phyloP scores from a whole-genome alignment of 2,888 invertebrate genomes.

The Pherbina coryleti region DNA sequence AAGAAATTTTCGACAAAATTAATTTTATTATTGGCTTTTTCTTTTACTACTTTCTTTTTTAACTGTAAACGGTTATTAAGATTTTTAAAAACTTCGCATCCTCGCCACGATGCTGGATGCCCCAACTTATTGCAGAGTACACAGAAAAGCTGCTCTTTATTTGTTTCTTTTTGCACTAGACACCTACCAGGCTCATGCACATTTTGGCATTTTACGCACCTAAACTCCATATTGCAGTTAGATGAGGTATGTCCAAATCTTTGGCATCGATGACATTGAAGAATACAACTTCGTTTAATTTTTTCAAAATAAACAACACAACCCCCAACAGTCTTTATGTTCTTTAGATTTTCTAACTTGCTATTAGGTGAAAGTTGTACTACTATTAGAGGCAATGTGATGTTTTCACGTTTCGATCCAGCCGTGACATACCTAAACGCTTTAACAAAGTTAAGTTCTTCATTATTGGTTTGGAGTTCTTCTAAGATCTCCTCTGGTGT shows the following conservation, averaged over 20 bases:
- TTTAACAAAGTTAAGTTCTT: background rate
- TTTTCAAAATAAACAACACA: background rate
- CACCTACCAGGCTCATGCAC: background rate
- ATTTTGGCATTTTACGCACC: constrained; percentile 12
- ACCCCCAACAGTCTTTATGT: background rate
- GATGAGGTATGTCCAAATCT: too few species aligned
- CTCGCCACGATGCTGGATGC: background rate
- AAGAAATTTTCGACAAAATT: background rate
- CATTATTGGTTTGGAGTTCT: too few species aligned
- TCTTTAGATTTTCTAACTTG: background rate
- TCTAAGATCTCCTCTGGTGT: too few species aligned
- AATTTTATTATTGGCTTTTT: constrained; percentile 67
- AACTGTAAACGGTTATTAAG: too few species aligned
- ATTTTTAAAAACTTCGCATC: constrained; percentile 70
- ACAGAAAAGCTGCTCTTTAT: background rate
- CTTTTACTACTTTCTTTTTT: too few species aligned
- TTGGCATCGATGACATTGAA: background rate
- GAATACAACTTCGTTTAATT: background rate
- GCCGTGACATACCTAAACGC: constrained; percentile 9
- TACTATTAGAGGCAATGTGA: background rate
- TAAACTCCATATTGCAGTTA: constrained; percentile 8
- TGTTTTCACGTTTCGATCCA: background rate
- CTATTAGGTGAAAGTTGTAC: background rate
- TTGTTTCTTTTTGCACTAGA: too few species aligned
- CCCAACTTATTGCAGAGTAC: background rate